Conservation (phyloP, 2,797 vertebrate species). For the Gephyroberyx darwinii region DNA sequence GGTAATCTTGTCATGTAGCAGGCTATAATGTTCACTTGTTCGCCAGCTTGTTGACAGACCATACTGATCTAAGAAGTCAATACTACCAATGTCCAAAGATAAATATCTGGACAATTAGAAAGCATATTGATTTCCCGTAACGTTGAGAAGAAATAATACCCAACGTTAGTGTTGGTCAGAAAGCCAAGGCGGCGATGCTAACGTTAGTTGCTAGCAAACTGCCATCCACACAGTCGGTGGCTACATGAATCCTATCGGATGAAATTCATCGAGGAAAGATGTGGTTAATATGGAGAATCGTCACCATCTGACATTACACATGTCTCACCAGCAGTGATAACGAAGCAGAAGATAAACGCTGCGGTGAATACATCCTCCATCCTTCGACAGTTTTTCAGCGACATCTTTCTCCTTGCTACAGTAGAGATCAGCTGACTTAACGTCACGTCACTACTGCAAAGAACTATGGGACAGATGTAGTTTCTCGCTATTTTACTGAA, state of each 20-base stretch:
- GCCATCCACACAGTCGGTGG: not conserved
- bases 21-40: slow-evolving; percentile 5
- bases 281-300: rapidly evolving
- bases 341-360: slow-evolving; percentile 40
- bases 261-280: rapidly evolving
- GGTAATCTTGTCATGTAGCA: not conserved
- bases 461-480: not conserved
- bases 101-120: too few relatives aligned
- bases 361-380: slow-evolving; percentile 62
- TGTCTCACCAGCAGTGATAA: slow-evolving; percentile 61
- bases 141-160: rapidly evolving
- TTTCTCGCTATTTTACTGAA: too few relatives aligned
- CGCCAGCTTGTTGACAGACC: not conserved
- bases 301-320: rapidly evolving
- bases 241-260: not conserved
- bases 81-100: rapidly evolving
- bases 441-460: slow-evolving; percentile 40
- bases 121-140: too few relatives aligned
- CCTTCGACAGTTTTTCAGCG: slow-evolving; percentile 49
- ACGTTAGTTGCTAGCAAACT: slow-evolving; percentile 1
- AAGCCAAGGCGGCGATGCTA: slow-evolving; percentile 31
- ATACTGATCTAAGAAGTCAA: rapidly evolving
- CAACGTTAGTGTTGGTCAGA: not conserved
- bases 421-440: slow-evolving; percentile 70
- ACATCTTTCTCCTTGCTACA: slow-evolving; percentile 63